Percentiles rank a stretch among this genome's conserved stretches.
Conservation (phyloP, 2,888 invertebrate species). For the Pristionchus exspectatus region DNA sequence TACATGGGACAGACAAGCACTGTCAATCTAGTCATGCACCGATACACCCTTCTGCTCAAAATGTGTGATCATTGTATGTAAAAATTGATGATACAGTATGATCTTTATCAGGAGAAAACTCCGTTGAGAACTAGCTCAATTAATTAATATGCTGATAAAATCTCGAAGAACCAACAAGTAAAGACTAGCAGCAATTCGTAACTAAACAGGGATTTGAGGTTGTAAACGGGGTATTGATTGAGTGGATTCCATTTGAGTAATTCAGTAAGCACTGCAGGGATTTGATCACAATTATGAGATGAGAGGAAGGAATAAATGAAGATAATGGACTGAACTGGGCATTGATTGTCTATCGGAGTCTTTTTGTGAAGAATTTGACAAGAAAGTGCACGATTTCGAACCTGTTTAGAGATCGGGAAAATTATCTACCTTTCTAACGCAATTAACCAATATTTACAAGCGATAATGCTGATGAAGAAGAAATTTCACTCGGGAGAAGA, state of each 20-base stretch:
- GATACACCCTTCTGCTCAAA: background rate
- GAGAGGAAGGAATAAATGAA: constrained; percentile 3
- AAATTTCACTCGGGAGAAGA: constrained; percentile 16
- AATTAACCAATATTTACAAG: constrained; percentile 41
- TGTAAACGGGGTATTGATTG: constrained; percentile 8
- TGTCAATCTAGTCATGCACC: background rate
- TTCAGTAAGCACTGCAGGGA: constrained; percentile 1
- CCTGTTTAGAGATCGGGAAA: constrained; percentile 44
- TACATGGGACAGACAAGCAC: too few species aligned
- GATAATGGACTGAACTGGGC: constrained; percentile 32
- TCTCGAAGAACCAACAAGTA: constrained; percentile 24
- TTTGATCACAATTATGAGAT: constrained; percentile 45
- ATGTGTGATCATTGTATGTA: background rate
- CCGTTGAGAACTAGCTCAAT: constrained; percentile 16
- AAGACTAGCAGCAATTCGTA: background rate
- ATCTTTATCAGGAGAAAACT: background rate
- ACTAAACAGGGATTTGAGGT: constrained; percentile 8
- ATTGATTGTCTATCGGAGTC: constrained; percentile 22
- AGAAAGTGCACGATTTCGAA: constrained; percentile 3
- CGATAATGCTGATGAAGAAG: constrained; percentile 22
- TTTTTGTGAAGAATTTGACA: constrained; percentile 26
- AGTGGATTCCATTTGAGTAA: background rate
- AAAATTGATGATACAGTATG: background rate
- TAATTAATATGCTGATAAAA: constrained; percentile 1
- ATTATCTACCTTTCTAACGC: constrained; percentile 23